Evolutionary conservation across 2,113 vertebrate genomes (phyloP), one percentile per base, ranked within the genome.

Genomic region (Lophura nycthemera): DNA sequence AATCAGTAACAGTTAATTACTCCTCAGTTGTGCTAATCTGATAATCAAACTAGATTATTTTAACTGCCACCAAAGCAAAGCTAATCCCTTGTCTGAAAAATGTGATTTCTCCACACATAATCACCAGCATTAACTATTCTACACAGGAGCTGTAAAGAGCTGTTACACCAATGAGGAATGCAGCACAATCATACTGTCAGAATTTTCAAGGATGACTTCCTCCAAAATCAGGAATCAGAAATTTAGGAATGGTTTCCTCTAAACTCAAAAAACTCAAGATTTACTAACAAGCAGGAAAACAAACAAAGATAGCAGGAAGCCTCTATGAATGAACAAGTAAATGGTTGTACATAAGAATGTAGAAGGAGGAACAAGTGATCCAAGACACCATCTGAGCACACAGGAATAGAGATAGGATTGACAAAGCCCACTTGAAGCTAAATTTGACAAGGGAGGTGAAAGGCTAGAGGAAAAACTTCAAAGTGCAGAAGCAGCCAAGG

Each of bases 121-220:
- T 66, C 8, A 29, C 16, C 34, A 40, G 11, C 29, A 0, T 0
- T 32, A 63, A 12, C 6, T 61, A 25, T 56, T 54, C 78, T 52
- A 29, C 14, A 64, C 25, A 75, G 38, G n/a, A 57, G 15, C 13
- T 0, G 0, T 77, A 54, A 60, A 13, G 12, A 72, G 6, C 18
- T 71, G 16, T 52, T 89, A 47, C 8, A 54, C 20, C 42, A n/a
- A n/a, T 64, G 42, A 83, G 47, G 16, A 69, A 56, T 43, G 14
- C 7, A 66, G 36, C 25, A 24, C 66, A 64, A 59, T 54, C 54
- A 45, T 13, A 43, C 25, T 72, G 42, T 36, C 34, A 70, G 36
- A 73, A 65, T 66, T 40, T 42, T 73, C n/a, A 67, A 47, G 45
- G 11, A 17, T 73, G 15, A 36, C 8, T 7, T 57, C 21, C 32